Base-by-base conservation (phyloP, 2,797 vertebrate genomes). In the Synanceia verrucosa region DNA sequence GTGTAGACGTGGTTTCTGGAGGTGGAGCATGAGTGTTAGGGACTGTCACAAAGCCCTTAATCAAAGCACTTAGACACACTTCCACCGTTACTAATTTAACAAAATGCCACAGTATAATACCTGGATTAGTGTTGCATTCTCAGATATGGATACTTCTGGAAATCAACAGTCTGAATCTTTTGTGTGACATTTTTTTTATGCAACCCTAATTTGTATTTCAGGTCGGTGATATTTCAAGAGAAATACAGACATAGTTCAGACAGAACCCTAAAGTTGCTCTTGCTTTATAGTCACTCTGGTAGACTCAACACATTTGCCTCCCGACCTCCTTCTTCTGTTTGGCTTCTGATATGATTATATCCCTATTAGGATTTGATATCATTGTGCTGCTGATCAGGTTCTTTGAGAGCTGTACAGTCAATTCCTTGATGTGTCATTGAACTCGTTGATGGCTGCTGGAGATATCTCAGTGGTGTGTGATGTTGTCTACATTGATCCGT, bases 11-110 rank as follows among this genome's bases (percentile, higher is more conserved):
- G 39, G 39, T 43, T 43, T 18, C 41, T 37, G 51, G 47, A 34
- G 29, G 33, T n/a, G 18, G 34, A 21, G 24, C 50, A 18, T 34
- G 56, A 84, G 57, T 70, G 23, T 36, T 44, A 26, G 59, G 6
- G 50, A 48, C 65, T 33, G 26, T 39, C 73, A 82, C 82, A 78
- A 82, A 88, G 75, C 65, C 79, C 14, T 87, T 81, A 84, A 87
- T 87, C 83, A 82, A 33, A 62, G 63, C 37, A 52, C 65, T 76
- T 43, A 23, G 53, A 57, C 28, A 14, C 31, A 47, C 29, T 12
- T 24, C 10, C 4, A 2, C 57, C 18, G 33, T 65, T 41, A 26
- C 53, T 57, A 58, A 43, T n/a, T n/a, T n/a, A n/a, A n/a, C n/a
- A n/a, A n/a, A n/a, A n/a, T n/a, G n/a, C n/a, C 9, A 46, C 33